Conservation (phyloP, 2,797 vertebrate species). For the Huso huso region DNA sequence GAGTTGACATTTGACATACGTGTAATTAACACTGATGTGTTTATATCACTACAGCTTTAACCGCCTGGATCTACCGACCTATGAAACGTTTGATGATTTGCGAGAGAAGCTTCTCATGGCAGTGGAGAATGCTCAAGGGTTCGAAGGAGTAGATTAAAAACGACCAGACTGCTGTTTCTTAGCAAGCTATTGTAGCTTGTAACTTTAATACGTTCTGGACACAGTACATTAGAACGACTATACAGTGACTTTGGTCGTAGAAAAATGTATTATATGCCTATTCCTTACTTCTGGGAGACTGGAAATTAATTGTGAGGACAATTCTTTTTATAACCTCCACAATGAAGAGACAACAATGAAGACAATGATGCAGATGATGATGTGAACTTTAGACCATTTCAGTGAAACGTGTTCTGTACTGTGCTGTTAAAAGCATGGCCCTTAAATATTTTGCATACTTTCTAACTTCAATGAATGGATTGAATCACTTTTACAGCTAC, state of each 20-base stretch:
- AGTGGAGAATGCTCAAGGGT: constrained; percentile 94
- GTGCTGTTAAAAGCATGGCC: constrained; percentile 67
- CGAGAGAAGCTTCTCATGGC: constrained; percentile 97
- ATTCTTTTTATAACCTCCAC: constrained; percentile 33
- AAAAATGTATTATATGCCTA: constrained; percentile 38
- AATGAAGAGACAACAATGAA: constrained; percentile 28
- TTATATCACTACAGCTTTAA: constrained; percentile 75
- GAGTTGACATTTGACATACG: too few species aligned
- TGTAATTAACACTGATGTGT: too few species aligned
- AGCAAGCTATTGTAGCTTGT: constrained; percentile 17
- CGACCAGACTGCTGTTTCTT: constrained; percentile 36
- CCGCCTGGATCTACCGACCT: constrained; percentile 92
- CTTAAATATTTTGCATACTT: constrained; percentile 72
- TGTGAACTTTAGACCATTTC: constrained; percentile 67
- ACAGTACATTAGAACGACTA: constrained; percentile 38
- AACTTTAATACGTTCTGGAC: constrained; percentile 41
- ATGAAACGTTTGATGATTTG: constrained; percentile 93
- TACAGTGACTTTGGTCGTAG: constrained; percentile 44
- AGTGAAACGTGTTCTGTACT: constrained; percentile 73
- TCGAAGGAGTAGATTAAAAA: constrained; percentile 90
- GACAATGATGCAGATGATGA: constrained; percentile 25
- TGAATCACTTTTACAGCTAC: constrained; percentile 74
- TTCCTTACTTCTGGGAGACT: constrained; percentile 21
- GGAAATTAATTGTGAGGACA: constrained; percentile 13
- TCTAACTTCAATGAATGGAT: constrained; percentile 74